Evolutionary conservation across 2,888 invertebrate genomes (phyloP).

Genomic region (Beris chalybata): DNA sequence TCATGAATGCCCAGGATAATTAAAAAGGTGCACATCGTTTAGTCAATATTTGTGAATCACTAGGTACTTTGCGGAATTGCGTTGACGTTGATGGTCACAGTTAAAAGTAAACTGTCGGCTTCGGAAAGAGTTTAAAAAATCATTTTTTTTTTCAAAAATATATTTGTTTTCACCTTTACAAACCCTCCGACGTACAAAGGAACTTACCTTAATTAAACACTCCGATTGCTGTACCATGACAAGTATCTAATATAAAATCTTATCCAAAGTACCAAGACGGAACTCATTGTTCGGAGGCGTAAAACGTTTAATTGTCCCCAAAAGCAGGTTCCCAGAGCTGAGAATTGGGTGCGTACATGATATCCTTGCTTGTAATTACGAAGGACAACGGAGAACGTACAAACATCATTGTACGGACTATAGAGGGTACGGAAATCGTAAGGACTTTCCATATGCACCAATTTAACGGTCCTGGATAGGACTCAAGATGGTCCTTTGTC

Average conservation of each 20-base stretch:
- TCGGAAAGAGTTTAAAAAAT: too few species aligned
- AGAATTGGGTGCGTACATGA: slow-evolving; percentile 27
- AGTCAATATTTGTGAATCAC: slow-evolving; percentile 28
- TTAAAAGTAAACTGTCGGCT: too few species aligned
- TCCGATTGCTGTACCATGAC: too few species aligned
- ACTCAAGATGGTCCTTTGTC: slow-evolving; percentile 17
- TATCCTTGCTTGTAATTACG: slow-evolving; percentile 24
- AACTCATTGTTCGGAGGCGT: slow-evolving; percentile 24
- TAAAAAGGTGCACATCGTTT: slow-evolving; percentile 28
- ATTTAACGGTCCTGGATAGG: slow-evolving; percentile 11
- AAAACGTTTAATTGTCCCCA: slow-evolving; percentile 29
- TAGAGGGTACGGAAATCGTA: background rate
- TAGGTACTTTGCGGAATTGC: slow-evolving; percentile 27
- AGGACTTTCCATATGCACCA: slow-evolving; percentile 14
- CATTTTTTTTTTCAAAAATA: too few species aligned
- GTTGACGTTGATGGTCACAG: slow-evolving; percentile 8
- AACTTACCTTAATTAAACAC: too few species aligned
- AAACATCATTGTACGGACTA: background rate
- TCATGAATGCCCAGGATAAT: slow-evolving; percentile 23
- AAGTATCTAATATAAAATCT: too few species aligned
- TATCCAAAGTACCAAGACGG: too few species aligned
- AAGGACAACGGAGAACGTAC: slow-evolving; percentile 3
- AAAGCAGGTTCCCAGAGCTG: slow-evolving; percentile 14
- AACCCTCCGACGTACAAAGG: too few species aligned
- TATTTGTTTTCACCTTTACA: too few species aligned